A percentile compares a stretch with the other conserved stretches of the same genome.
These are phyloP conservation scores for Spodoptera exigua DNA, from an alignment of 2,888 invertebrate genomes.

Conservation along the genomic window DNA sequence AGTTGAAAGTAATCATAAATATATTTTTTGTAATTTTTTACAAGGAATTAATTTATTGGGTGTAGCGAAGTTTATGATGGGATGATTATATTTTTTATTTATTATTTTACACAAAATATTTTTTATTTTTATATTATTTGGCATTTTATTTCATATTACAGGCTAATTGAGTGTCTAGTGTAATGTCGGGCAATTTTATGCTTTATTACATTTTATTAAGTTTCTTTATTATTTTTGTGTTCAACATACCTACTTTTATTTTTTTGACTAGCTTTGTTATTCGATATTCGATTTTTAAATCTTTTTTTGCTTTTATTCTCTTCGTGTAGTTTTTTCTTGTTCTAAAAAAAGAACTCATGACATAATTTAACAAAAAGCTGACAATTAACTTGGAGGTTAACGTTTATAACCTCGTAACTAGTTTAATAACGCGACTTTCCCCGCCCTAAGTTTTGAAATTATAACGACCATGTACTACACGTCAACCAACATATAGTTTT, in stretches of 20 bases:
- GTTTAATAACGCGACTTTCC: slow-evolving; percentile 51
- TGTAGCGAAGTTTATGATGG: slow-evolving; percentile 36
- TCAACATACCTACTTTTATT: too few species aligned
- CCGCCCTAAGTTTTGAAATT: slow-evolving; percentile 60
- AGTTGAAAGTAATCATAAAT: slow-evolving; percentile 56
- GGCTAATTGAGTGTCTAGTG: slow-evolving; percentile 2
- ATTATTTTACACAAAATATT: slow-evolving; percentile 28
- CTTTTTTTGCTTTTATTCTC: too few species aligned
- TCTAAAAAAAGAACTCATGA: slow-evolving; percentile 37
- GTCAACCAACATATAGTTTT: not conserved
- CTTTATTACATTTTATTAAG: slow-evolving; percentile 5
- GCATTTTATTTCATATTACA: slow-evolving; percentile 21
- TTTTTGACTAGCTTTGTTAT: too few species aligned
- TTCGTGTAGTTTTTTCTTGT: too few species aligned
- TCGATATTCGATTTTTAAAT: too few species aligned
- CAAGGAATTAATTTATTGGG: slow-evolving; percentile 37
- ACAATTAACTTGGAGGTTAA: slow-evolving; percentile 51
- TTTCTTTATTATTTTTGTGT: not conserved
- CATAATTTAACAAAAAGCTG: slow-evolving; percentile 42
- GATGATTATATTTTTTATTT: too few species aligned
- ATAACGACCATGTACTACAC: slow-evolving; percentile 57
- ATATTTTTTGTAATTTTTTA: slow-evolving; percentile 51
- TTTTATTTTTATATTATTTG: slow-evolving; percentile 19
- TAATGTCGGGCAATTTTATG: slow-evolving; percentile 5
- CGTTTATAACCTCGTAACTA: slow-evolving; percentile 61